Conservation (phyloP, 2,888 invertebrate genomes). For the Brenthis daphne region DNA sequence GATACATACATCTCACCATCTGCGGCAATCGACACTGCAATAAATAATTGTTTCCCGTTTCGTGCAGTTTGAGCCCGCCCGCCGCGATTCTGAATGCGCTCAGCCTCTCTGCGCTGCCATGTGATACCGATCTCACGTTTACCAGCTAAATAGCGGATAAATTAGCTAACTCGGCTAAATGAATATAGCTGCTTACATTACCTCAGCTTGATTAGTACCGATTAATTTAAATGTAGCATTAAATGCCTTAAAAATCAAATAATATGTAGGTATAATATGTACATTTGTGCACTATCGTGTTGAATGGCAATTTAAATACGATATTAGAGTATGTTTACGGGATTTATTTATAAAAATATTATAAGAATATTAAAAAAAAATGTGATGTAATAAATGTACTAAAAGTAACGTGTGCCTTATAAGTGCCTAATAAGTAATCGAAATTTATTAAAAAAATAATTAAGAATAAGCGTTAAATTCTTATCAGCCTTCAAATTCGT, state of each 20-base stretch:
- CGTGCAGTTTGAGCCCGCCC: conserved; percentile 56
- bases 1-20: conserved; percentile 24
- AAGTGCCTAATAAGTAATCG: no score
- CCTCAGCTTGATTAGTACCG: conserved; percentile 35
- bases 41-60: conserved; percentile 48
- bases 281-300: neutral
- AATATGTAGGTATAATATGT: neutral
- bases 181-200: conserved; percentile 56
- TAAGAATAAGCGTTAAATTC: no score
- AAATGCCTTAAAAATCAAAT: neutral
- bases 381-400: no score
- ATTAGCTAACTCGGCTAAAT: conserved; percentile 75
- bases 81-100: conserved; percentile 65
- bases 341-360: no score
- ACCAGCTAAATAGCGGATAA: conserved; percentile 76
- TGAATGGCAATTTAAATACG: neutral
- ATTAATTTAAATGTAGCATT: conserved; percentile 28
- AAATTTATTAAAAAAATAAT: no score
- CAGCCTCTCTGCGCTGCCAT: conserved; percentile 58
- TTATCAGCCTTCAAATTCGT: no score
- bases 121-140: conserved; percentile 78
- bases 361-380: no score
- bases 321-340: no score
- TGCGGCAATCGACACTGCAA: conserved; percentile 39
- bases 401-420: no score